phyloP scores from a whole-genome alignment of 2,113 vertebrate species.

The Tonatia bakeri region DNA sequence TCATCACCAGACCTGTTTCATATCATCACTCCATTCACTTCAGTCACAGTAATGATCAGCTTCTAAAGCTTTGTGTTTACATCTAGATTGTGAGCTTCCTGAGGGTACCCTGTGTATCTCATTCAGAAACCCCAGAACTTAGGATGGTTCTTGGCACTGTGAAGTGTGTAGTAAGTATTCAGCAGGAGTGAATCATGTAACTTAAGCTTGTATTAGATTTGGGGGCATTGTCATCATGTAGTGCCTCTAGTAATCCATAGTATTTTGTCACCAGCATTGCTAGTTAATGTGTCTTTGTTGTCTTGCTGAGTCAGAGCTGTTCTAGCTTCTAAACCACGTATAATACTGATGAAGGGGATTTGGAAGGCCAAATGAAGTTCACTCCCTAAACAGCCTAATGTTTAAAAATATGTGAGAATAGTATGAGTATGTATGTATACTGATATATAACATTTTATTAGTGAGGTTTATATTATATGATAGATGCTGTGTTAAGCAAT shows the following conservation, averaged over 20 bases:
- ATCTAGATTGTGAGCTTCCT: neutral
- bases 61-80: neutral
- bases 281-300: neutral
- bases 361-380: neutral
- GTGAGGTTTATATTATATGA: neutral
- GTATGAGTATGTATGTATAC: neutral
- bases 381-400: neutral
- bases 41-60: neutral
- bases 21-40: neutral
- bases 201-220: neutral
- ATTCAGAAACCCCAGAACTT: neutral
- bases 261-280: neutral
- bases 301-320: neutral
- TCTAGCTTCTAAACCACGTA: neutral
- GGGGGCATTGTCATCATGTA: neutral
- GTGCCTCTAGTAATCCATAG: neutral
- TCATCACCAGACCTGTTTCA: neutral
- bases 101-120: neutral
- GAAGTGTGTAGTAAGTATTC: neutral
- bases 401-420: neutral
- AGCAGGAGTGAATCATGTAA: neutral
- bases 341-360: neutral
- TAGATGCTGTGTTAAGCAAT: neutral
- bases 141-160: neutral
- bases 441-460: neutral